Evolutionary conservation across 2,888 invertebrate species (phyloP).

Genomic region (Ferdinandea cuprea): DNA sequence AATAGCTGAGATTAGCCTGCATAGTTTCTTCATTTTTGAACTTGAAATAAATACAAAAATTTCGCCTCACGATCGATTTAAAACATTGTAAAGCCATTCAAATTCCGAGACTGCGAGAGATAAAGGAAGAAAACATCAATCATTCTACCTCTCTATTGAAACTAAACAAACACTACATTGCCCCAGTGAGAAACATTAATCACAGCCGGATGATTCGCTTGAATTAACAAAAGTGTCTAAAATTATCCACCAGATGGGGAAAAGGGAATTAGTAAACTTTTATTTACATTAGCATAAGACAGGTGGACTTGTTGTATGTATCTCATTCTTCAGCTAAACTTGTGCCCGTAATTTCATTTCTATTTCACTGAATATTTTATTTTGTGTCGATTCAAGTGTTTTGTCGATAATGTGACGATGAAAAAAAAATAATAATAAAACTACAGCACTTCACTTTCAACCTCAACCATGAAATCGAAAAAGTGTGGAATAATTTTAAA

Average conservation of each 20-base stretch:
- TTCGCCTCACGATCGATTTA: neutral
- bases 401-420: slow-evolving; percentile 14
- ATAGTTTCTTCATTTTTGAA: slow-evolving; percentile 21
- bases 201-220: slow-evolving; percentile 47
- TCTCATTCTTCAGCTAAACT: slow-evolving; percentile 1
- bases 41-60: slow-evolving; percentile 24
- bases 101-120: neutral
- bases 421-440: slow-evolving; percentile 3
- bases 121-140: slow-evolving; percentile 23
- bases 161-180: slow-evolving; percentile 34
- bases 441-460: slow-evolving; percentile 4
- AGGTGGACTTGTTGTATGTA: slow-evolving; percentile 23
- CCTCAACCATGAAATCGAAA: slow-evolving; percentile 26
- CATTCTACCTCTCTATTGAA: slow-evolving; percentile 14
- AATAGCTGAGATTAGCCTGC: slow-evolving; percentile 13
- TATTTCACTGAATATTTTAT: slow-evolving; percentile 36
- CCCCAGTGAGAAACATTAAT: slow-evolving; percentile 18
- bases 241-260: slow-evolving; percentile 42
- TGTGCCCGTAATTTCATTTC: slow-evolving; percentile 23
- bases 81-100: neutral
- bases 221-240: slow-evolving; percentile 54
- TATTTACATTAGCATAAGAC: slow-evolving; percentile 45
- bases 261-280: slow-evolving; percentile 6
- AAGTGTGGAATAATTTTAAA: slow-evolving; percentile 51
- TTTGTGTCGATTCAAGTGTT: slow-evolving; percentile 30